Percentiles rank a stretch among this genome's conserved stretches.
phyloP scores from a whole-genome alignment of 2,888 invertebrate genomes.

The Eupithecia subumbrata region DNA sequence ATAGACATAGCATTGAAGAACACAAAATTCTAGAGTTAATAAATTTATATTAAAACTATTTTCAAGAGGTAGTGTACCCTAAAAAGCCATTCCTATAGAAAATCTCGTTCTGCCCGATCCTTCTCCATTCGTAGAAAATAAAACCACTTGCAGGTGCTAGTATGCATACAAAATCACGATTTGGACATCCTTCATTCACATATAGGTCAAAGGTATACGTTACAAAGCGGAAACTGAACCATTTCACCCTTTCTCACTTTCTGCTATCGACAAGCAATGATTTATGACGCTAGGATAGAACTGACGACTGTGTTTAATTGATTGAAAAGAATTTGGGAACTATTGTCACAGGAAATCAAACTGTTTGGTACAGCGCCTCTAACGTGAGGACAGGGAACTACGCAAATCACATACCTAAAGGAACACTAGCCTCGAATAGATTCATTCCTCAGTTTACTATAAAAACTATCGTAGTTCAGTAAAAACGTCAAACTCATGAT shows the following conservation, averaged over 20 bases:
- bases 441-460: no score
- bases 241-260: conserved; percentile 47
- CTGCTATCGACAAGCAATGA: conserved; percentile 49
- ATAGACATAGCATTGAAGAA: not conserved
- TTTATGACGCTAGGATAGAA: conserved; percentile 44
- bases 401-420: no score
- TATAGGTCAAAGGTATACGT: conserved; percentile 50
- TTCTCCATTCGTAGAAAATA: not conserved
- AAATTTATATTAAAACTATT: not conserved
- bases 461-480: no score
- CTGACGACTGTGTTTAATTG: conserved; percentile 4
- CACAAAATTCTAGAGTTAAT: not conserved
- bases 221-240: conserved; percentile 37
- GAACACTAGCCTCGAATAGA: no score
- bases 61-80: not conserved
- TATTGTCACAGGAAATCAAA: no score
- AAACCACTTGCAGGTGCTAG: not conserved
- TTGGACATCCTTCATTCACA: conserved; percentile 28
- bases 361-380: no score
- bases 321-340: not conserved
- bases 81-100: not conserved
- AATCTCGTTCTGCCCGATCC: not conserved
- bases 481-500: no score
- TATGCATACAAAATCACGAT: not conserved
- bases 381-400: no score